phyloP scores from a whole-genome alignment of 2,113 vertebrate species.

The Tetrax tetrax region DNA sequence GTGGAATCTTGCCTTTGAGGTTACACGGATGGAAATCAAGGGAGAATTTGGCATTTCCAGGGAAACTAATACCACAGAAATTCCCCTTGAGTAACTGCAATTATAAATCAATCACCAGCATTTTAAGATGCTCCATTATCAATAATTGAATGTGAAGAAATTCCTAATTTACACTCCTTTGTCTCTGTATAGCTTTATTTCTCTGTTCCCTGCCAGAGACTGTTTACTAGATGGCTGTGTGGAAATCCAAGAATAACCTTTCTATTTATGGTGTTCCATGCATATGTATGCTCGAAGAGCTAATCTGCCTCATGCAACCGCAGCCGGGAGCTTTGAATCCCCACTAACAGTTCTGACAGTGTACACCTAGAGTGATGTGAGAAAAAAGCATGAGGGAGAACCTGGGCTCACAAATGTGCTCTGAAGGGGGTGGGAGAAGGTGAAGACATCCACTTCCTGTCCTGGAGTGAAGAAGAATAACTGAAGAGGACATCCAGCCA shows the following conservation, averaged over 20 bases:
- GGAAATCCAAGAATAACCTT: conserved; percentile 68
- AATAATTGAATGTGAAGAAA: conserved; percentile 41
- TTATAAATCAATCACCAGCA: background rate
- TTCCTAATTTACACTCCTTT: background rate
- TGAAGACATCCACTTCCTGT: background rate
- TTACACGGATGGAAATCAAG: background rate
- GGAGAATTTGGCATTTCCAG: background rate
- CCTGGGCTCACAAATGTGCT: background rate
- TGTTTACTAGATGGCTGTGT: conserved; percentile 63
- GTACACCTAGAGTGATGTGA: background rate
- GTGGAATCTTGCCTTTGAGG: background rate
- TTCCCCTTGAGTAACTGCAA: background rate
- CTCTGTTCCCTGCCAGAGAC: conserved; percentile 32
- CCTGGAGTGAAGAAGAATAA: background rate
- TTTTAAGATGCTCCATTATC: background rate
- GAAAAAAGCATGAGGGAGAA: background rate
- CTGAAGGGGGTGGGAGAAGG: background rate
- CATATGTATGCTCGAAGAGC: conserved; percentile 59
- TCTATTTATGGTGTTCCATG: conserved; percentile 63
- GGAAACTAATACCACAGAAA: background rate
- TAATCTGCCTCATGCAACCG: conserved; percentile 14
- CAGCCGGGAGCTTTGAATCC: conserved; percentile 32
- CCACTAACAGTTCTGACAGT: background rate
- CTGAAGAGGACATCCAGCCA: background rate
- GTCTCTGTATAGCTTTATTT: background rate